These are phyloP conservation scores for Triplophysa dalaica DNA, from an alignment of 2,113 vertebrate species.

Conservation along the genomic window DNA sequence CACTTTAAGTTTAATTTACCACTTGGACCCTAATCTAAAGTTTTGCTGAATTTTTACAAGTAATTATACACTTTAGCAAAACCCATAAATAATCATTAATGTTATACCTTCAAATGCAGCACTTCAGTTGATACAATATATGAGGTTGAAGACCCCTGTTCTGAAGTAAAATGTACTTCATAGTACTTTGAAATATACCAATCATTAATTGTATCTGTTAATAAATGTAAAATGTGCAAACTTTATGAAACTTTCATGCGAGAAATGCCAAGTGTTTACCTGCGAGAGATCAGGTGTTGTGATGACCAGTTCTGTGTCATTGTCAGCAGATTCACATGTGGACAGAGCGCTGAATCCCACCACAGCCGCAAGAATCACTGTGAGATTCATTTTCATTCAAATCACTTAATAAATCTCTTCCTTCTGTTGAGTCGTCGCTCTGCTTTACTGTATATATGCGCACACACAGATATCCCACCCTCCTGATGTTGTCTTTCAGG, in stretches of 20 bases:
- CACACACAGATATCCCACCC: neutral
- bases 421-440: conserved; percentile 29
- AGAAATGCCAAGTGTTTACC: conserved; percentile 57
- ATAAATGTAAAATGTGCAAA: no score
- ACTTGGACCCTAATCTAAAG: no score
- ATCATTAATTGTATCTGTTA: no score
- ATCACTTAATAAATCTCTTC: neutral
- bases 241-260: neutral
- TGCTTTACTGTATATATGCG: neutral
- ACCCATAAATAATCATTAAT: no score
- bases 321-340: conserved; percentile 53
- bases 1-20: no score
- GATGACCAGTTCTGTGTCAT: neutral
- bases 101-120: no score
- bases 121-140: no score
- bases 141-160: no score
- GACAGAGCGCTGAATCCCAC: conserved; percentile 64
- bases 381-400: conserved; percentile 67
- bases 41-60: no score
- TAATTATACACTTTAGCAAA: no score
- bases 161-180: no score
- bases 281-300: conserved; percentile 51
- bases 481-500: conserved; percentile 7
- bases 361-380: conserved; percentile 60
- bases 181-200: no score